Percentiles rank a stretch among this genome's conserved stretches.
Evolutionary conservation across 2,797 vertebrate genomes (phyloP).

Genomic region (Anolis apletophallus): DNA sequence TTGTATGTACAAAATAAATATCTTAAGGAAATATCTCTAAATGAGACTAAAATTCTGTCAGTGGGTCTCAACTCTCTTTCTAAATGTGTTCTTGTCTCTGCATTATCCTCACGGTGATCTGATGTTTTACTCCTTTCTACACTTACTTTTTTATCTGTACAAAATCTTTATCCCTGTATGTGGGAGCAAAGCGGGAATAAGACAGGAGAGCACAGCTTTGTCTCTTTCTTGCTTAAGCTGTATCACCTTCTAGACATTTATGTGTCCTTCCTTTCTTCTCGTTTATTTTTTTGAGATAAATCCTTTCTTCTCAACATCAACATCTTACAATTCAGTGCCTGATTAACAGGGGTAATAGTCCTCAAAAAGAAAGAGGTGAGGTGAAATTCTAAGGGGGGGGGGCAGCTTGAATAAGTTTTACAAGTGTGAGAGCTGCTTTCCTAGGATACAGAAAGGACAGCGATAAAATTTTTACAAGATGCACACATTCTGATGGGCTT

Average conservation of each 20-base stretch:
- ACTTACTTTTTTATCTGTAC: conserved; percentile 4
- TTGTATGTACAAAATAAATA: conserved; percentile 37
- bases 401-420: neutral
- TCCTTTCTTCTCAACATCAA: neutral
- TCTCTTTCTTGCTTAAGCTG: neutral
- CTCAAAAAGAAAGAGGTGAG: neutral
- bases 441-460: neutral
- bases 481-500: neutral
- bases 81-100: conserved; percentile 32
- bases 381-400: neutral
- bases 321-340: neutral
- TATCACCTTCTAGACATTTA: neutral
- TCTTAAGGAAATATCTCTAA: conserved; percentile 26
- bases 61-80: conserved; percentile 16
- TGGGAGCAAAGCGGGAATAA: neutral
- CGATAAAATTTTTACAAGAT: neutral
- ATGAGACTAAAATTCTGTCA: conserved; percentile 19
- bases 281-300: neutral
- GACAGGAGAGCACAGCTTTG: neutral
- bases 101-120: neutral
- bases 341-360: neutral
- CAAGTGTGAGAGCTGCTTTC: neutral
- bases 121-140: neutral
- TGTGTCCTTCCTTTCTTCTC: neutral
- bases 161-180: conserved; percentile 5